Base-by-base conservation (phyloP, 1,140 invertebrate species). In the Lucilia sericata region DNA sequence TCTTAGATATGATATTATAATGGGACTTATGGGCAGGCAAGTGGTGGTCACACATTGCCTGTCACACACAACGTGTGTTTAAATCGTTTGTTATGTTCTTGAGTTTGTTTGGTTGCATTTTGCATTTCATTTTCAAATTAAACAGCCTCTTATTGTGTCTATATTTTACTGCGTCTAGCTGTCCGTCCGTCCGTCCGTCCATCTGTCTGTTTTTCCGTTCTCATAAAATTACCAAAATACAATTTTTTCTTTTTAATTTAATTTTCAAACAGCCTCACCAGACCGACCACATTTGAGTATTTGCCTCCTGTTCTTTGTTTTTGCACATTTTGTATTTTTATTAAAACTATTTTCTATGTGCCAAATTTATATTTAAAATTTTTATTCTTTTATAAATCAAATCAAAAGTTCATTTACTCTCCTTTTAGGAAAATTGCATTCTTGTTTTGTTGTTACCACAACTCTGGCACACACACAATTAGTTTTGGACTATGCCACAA, bases 1-100 rank as follows among this genome's bases (percentile, higher is more conserved):
- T 80, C 76, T 80, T 80, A 49, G 76, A 80, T 80, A 80, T 80
- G 76, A 80, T 80, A 49, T 25, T 51, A 49, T 49, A 80, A 51
- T 80, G 19, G 76, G 74, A 34, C 34, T 17, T 76, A 76, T 76
- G 74, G 74, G 30, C 65, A 76, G 74, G 14, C 74, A 76, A 76
- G 65, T 70, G 65, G 65, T 70, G 65, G 65, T 70, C 65, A 70
- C 65, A 70, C 65, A 70, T 70, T 70, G 65, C n/a, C 19, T 70
- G 65, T 70, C 65, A 21, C 65, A 60, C 55, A 70, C 65, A 70
- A 70, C 65, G 19, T 70, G 60, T 19, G 5, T 42, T 42, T 42
- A 42, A 10, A 42, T 70, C 60, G 17, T 75, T 42, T 42, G 42
- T 42, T 42, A 10, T 17, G 74, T 76, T 42, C 0, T 36, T 36